Conservation (phyloP, 2,113 vertebrate species). For the Mastomys natalensis region DNA sequence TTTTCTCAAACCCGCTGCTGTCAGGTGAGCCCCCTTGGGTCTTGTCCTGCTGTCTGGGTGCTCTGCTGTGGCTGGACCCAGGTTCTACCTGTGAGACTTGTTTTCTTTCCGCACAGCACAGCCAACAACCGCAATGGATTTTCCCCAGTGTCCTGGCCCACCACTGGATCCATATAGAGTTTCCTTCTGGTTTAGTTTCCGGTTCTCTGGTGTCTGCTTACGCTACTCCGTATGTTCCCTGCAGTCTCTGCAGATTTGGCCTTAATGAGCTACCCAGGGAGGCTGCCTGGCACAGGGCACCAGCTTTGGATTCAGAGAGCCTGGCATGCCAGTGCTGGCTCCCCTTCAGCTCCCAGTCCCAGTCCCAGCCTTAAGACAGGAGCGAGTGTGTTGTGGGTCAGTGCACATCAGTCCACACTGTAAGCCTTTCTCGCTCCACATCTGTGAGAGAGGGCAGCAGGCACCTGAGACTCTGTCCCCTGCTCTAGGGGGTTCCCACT, state of each 20-base stretch:
- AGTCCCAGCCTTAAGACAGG: not conserved
- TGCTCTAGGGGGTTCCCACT: not conserved
- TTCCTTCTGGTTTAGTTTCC: constrained; percentile 32
- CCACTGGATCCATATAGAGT: not conserved
- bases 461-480: not conserved
- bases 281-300: not conserved
- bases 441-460: not conserved
- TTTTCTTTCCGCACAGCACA: accelerated
- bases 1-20: not conserved
- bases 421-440: not conserved
- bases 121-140: not conserved
- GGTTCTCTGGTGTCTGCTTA: not conserved
- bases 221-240: not conserved
- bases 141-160: not conserved
- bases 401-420: not conserved
- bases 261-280: not conserved
- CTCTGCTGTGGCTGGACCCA: not conserved
- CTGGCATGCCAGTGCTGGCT: not conserved
- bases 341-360: not conserved
- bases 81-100: not conserved
- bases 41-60: not conserved
- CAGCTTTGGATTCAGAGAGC: not conserved
- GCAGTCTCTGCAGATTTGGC: not conserved
- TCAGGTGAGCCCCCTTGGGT: not conserved
- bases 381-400: accelerated